Base-by-base conservation (phyloP, 2,113 vertebrate genomes). In the Aspidoscelis tigris region DNA sequence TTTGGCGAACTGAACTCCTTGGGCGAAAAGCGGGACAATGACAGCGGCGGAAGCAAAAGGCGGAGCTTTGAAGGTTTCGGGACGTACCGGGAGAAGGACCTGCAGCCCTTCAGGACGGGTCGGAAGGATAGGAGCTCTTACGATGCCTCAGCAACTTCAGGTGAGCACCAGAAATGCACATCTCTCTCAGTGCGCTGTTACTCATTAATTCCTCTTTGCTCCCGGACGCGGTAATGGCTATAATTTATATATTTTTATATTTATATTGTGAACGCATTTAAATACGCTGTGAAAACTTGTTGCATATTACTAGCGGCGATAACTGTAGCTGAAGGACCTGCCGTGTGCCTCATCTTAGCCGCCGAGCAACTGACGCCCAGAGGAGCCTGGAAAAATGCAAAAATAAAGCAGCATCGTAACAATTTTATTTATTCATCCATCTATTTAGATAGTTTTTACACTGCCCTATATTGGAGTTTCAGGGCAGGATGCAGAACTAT, bases 11-110 rank as follows among this genome's bases (percentile, higher is more conserved):
- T 97, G 39, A 96, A 92, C 87, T 92, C 96, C 89, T 94, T 95
- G 2, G 92, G 53, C 80, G 96, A 97, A 83, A 97, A 96, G 90
- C 92, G 94, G 89, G 98, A 99, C 82, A 96, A 96, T 2, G 97
- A 97, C 55, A 76, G 94, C 78, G 94, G 93, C 83, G 95, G 96
- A 88, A 96, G 91, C 94, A 98, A 97, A 95, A 97, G 97, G 93
- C 96, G 97, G 93, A 97, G 95, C 87, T 96, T 97, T 77, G 94
- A 97, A 91, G 97, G 97, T 78, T 99, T 99, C 95, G 97, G 97
- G 89, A 95, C 96, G 1, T 98, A 97, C 94, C 96, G 96, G 95
- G 98, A 98, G 91, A 97, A 97, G 92, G 97, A 98, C 95, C 92
- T 98, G 90, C 97, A 97, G 87, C 95, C 97, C 82, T 98, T 99